Evolutionary conservation across 2,888 invertebrate genomes (phyloP).

Genomic region (Pterostichus madidus): DNA sequence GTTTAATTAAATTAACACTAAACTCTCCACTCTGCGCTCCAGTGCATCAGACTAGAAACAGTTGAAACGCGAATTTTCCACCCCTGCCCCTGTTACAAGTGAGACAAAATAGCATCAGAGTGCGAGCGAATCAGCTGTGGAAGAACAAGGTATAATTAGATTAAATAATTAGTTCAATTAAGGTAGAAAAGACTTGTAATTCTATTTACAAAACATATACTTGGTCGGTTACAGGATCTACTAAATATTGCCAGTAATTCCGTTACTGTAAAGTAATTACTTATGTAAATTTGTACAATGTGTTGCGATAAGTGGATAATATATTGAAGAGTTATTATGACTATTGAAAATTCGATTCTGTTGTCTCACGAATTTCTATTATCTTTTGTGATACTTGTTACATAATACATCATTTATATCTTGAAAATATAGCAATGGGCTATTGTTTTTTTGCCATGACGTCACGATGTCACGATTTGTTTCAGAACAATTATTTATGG

Average conservation of each 20-base stretch:
- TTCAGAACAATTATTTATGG: too few species aligned
- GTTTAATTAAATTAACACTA: conserved; percentile 36
- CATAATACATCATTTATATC: background rate
- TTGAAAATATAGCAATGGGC: too few species aligned
- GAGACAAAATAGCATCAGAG: conserved; percentile 40
- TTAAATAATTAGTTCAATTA: conserved; percentile 61
- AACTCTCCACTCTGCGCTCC: conserved; percentile 12
- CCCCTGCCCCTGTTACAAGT: background rate
- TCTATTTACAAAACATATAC: conserved; percentile 51
- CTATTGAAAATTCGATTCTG: background rate
- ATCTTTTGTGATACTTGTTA: conserved; percentile 4
- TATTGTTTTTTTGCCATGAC: too few species aligned
- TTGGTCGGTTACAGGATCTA: background rate
- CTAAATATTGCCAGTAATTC: conserved; percentile 30
- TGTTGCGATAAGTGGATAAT: background rate
- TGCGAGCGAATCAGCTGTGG: conserved; percentile 33
- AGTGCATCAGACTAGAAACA: conserved; percentile 45
- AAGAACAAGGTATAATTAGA: conserved; percentile 43
- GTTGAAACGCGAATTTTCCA: conserved; percentile 20
- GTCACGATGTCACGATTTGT: too few species aligned
- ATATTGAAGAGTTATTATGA: background rate
- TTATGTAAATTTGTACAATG: conserved; percentile 21
- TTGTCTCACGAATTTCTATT: conserved; percentile 12
- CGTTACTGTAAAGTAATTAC: conserved; percentile 24
- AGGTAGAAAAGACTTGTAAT: conserved; percentile 51